These are phyloP conservation scores for Nothobranchius furzeri DNA, from an alignment of 2,113 vertebrate species.

Conservation along the genomic window DNA sequence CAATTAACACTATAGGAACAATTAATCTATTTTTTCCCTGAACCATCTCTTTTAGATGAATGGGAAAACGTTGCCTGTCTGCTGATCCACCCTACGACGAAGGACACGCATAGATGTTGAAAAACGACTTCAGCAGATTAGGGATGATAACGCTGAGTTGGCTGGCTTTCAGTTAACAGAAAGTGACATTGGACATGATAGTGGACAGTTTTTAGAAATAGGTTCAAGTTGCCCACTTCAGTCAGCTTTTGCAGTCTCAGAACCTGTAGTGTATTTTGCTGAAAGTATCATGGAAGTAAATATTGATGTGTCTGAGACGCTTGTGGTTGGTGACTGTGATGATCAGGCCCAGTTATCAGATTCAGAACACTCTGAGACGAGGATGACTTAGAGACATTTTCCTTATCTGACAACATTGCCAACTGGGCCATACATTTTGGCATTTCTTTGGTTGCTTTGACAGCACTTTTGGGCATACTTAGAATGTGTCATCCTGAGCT, in stretches of 20 bases:
- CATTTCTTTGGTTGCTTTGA: not conserved
- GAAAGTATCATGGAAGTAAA: not conserved
- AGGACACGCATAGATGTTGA: not conserved
- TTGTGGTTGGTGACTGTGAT: too few relatives aligned
- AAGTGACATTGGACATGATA: not conserved
- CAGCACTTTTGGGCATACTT: slow-evolving; percentile 1
- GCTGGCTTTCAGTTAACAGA: not conserved
- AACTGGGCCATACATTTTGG: slow-evolving; percentile 1
- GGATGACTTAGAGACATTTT: not conserved
- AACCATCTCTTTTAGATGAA: not conserved
- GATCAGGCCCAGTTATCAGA: not conserved
- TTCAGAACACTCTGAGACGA: not conserved
- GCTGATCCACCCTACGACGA: not conserved
- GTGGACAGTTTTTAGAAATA: not conserved
- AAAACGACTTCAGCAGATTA: not conserved
- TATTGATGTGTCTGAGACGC: too few relatives aligned
- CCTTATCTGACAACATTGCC: not conserved
- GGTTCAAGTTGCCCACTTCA: too few relatives aligned
- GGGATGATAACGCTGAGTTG: not conserved
- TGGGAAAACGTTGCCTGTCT: not conserved
- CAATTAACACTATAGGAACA: too few relatives aligned
- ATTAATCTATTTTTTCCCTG: too few relatives aligned
- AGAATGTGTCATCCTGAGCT: too few relatives aligned
- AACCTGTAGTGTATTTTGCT: not conserved
- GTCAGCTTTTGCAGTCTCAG: not conserved